These are phyloP conservation scores for Tyrophagus putrescentiae DNA, from an alignment of 1,140 invertebrate genomes.

Conservation along the genomic window DNA sequence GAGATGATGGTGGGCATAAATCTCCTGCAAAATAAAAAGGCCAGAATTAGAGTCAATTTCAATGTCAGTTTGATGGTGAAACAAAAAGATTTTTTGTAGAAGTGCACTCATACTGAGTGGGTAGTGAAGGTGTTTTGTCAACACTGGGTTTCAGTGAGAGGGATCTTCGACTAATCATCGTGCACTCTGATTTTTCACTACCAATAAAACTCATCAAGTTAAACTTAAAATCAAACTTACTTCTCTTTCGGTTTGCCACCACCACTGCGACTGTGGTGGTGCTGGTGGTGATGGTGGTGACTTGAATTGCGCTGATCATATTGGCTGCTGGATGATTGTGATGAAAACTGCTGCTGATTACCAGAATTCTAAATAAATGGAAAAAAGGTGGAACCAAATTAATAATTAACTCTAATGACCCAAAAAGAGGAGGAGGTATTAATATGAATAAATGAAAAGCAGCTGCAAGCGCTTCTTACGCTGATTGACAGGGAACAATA, in stretches of 20 bases:
- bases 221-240: neutral
- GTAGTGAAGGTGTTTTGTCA: slow-evolving; percentile 20
- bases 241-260: neutral
- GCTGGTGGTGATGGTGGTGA: neutral
- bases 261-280: neutral
- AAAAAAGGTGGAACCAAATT: neutral
- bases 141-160: slow-evolving; percentile 11
- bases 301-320: slow-evolving; percentile 8
- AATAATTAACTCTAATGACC: too few species aligned
- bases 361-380: neutral
- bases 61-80: neutral
- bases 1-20: slow-evolving; percentile 53
- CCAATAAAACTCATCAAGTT: neutral
- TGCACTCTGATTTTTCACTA: neutral
- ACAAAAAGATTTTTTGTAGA: neutral
- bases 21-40: slow-evolving; percentile 8
- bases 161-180: slow-evolving; percentile 12
- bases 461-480: neutral
- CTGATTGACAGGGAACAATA: neutral
- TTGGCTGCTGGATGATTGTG: neutral
- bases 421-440: neutral
- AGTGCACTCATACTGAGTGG: slow-evolving; percentile 17
- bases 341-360: slow-evolving; percentile 6
- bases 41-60: neutral
- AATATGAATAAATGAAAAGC: neutral